Percentiles rank a stretch among this genome's conserved stretches.
phyloP scores from a whole-genome alignment of 2,113 vertebrate genomes.

The Ia io region DNA sequence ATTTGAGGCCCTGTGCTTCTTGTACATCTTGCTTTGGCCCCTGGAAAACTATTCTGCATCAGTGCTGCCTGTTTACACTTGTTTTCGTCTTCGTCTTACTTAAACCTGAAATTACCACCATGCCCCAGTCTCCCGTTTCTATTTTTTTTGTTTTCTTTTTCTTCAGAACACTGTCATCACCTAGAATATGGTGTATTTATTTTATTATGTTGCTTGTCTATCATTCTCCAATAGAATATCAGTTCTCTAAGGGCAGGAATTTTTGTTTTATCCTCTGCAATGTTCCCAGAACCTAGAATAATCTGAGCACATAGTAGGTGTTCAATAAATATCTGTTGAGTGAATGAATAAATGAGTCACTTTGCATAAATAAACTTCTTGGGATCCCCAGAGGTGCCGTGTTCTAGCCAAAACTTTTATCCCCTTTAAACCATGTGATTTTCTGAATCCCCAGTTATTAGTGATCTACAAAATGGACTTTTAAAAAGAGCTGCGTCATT shows the following conservation, averaged over 20 bases:
- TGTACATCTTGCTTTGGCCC: neutral
- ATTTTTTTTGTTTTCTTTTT: constrained; percentile 12
- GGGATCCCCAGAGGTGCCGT: neutral
- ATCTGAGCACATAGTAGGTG: neutral
- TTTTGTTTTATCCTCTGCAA: neutral
- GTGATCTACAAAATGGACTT: neutral
- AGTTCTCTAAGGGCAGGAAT: neutral
- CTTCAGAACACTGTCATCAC: neutral
- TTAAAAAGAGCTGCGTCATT: neutral
- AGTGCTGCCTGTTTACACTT: neutral
- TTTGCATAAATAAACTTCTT: neutral
- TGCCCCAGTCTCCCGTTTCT: neutral
- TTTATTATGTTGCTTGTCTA: neutral
- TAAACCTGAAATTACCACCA: neutral
- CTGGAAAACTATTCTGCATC: neutral
- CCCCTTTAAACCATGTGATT: neutral
- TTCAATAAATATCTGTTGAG: neutral
- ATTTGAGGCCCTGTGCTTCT: neutral
- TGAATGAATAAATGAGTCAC: neutral
- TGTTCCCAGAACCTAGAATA: neutral
- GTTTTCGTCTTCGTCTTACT: neutral
- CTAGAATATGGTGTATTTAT: neutral
- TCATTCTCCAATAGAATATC: neutral
- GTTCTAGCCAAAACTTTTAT: neutral
- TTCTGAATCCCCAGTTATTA: neutral